Base-by-base conservation (phyloP, 92 coral and sea anemone species). In the Micromussa lordhowensis region DNA sequence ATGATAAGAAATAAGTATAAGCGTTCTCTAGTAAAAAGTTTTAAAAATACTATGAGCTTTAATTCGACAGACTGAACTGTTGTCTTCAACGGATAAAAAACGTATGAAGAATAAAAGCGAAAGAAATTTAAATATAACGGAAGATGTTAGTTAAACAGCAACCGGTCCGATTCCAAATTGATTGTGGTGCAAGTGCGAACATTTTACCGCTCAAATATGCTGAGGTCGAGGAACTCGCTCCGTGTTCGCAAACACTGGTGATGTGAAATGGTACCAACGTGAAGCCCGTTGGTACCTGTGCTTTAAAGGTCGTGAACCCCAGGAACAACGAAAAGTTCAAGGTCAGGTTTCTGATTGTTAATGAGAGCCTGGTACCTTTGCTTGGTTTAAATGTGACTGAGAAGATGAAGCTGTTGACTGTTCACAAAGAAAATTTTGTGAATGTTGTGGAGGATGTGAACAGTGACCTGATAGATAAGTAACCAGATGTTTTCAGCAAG, bases 341-440 rank as follows among this genome's bases (percentile, higher is more conserved):
- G 54, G 87, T 82, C 49, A 81, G 78, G 63, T 88, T 88, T 80
- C 35, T 88, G 49, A 71, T 82, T 55, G 82, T 88, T 30, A 74
- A 74, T 71, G 77, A 88, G 83, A 76, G 91, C 51, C 75, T 24
- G 13, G 53, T 40, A 13, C 91, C 91, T 24, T 40, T 81, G 68
- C 78, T 80, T 40, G 82, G 86, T 35, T 71, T 80, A 69, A 88
- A 81, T 77, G 54, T 77, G 13, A 88, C 80, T 14, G 86, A 88
- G 54, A 68, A 57, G 57, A 88, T 80, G 83, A 6, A 57, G 8
- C 57, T 68, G 73, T n/a, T 68, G 32, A 68, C 15, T n/a, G 0
- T 54, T 64, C 85, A 84, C 85, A 89, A 89, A 70, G 92, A 89
- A 24, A 82, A 89, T 53, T 82, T 89, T 26, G 73, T 82, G 17